Evolutionary conservation across 2,888 invertebrate genomes (phyloP).

Genomic region (Pocota personata): DNA sequence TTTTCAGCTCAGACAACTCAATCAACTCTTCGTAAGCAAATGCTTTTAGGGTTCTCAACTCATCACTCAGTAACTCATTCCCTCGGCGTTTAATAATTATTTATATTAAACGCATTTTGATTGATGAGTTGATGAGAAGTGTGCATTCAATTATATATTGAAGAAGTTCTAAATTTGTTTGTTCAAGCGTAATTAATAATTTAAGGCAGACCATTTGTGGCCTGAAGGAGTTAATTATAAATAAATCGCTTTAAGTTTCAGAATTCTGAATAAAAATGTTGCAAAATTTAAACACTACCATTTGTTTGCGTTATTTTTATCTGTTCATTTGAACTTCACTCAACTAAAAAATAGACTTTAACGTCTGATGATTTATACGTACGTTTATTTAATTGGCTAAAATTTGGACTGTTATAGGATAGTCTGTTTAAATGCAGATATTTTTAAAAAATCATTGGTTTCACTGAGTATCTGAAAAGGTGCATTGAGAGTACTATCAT

Average conservation of each 20-base stretch:
- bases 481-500: no score
- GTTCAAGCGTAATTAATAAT: background rate
- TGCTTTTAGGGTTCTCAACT: constrained; percentile 3
- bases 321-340: no score
- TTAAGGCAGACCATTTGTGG: background rate
- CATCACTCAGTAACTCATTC: constrained; percentile 18
- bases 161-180: constrained; percentile 5
- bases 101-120: constrained; percentile 22
- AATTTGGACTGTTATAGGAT: no score
- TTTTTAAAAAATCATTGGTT: no score
- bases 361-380: no score
- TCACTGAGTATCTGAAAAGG: no score
- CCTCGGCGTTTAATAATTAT: background rate
- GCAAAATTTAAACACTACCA: no score
- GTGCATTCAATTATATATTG: background rate
- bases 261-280: no score
- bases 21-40: constrained; percentile 14
- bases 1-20: constrained; percentile 26
- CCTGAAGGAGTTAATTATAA: background rate
- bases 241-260: background rate
- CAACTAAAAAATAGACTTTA: no score
- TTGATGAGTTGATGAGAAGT: constrained; percentile 32
- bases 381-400: no score
- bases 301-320: no score
- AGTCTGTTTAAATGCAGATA: no score